A percentile compares a stretch with the other conserved stretches of the same genome.
phyloP scores from a whole-genome alignment of 2,797 vertebrate genomes.

The Glyptemys insculpta region DNA sequence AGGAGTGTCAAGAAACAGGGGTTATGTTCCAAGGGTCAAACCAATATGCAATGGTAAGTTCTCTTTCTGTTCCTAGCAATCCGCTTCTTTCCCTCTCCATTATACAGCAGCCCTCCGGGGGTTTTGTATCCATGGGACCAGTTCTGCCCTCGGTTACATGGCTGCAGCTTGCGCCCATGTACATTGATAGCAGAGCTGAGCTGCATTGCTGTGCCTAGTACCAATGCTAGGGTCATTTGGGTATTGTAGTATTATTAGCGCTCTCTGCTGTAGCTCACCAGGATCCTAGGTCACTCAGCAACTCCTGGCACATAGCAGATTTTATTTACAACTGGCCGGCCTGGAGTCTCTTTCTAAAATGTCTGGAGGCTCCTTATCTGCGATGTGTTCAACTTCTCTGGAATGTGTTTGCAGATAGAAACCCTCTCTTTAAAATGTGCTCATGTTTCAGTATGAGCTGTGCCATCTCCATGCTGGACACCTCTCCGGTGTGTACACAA shows the following conservation, averaged over 20 bases:
- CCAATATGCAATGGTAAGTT: slow-evolving; percentile 55
- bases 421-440: not conserved
- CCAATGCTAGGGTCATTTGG: not conserved
- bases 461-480: slow-evolving; percentile 4
- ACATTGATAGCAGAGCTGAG: not conserved
- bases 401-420: not conserved
- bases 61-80: not conserved
- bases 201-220: no score
- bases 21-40: slow-evolving; percentile 71
- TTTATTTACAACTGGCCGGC: not conserved
- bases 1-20: slow-evolving; percentile 57
- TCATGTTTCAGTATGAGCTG: not conserved
- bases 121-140: not conserved
- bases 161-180: not conserved
- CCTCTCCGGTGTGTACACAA: accelerated
- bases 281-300: not conserved
- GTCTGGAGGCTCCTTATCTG: not conserved
- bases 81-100: slow-evolving; percentile 64
- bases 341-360: not conserved
- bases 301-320: not conserved
- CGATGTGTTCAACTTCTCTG: not conserved
- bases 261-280: slow-evolving; percentile 23
- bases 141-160: accelerated
- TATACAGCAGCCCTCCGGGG: slow-evolving; percentile 37
- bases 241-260: not conserved